Evolutionary conservation across 1,140 invertebrate species (phyloP), one percentile per base, ranked within the genome.

Genomic region (Bombus sylvicola): DNA sequence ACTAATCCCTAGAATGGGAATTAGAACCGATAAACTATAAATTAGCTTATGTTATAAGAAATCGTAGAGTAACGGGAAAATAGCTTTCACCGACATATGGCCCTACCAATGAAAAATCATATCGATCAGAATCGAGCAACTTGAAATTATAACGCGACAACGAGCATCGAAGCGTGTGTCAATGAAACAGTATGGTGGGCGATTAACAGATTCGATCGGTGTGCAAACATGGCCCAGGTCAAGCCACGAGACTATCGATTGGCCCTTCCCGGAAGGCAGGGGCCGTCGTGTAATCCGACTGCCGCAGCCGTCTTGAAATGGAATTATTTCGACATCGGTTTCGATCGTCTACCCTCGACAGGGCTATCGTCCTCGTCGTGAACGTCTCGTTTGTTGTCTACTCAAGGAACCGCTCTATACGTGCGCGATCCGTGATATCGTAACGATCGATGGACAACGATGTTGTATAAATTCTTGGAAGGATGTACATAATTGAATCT

Each of bases 261-360:
- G 89, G 88, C 81, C 81, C 88, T 93, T 93, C 92, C 89, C 78
- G 88, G 92, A 92, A 93, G 88, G 83, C 87, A 88, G 76, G 80
- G 87, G 85, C 83, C 78, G 85, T 57, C 88, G 88, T 91, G 88
- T 89, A 92, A 92, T 92, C 88, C 92, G 79, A 81, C 90, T 88
- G 88, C 80, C 87, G 28, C 28, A 53, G 47, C 47, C 47, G 78
- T 88, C 89, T 85, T 85, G 85, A 89, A 92, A 92, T 91, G 87
- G 89, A 93, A 91, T 93, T 92, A 93, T 92, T 93, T 91, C 87
- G 82, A 90, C 89, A 87, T 87, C 73, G 89, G 87, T 87, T 91
- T 89, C 91, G 87, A 92, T 91, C 80, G 84, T 73, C 83, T 81
- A 80, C 81, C 84, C 76, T 69, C 73, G 74, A 78, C 68, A 47